Evolutionary conservation across 2,888 invertebrate species (phyloP), one percentile per base, ranked within the genome.

Genomic region (Ornithoptera priamus): DNA sequence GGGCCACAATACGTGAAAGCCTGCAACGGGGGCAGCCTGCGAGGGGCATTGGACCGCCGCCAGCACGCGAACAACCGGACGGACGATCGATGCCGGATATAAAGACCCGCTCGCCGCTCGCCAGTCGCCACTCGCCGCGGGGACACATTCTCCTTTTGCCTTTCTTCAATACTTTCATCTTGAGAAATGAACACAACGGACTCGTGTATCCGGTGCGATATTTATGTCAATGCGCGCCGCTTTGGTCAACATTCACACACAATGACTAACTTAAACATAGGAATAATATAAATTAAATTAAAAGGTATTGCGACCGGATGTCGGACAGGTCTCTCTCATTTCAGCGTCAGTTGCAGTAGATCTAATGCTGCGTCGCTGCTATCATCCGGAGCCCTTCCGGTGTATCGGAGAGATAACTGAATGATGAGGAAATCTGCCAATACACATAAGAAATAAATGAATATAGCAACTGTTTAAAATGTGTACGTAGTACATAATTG

Each of bases 1-100:
- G 70, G 69, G 74, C 71, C 70, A 76, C 75, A 75, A 76, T 76
- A 74, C 75, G 71, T 73, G 75, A 73, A 73, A 62, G 30, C 30
- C 30, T 24, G 24, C 24, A 24, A 24, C 2, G 63, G 66, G 68
- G 57, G 63, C 70, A 58, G 72, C 72, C 72, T 73, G 68, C 70
- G 69, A 61, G 69, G 69, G 63, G 66, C 69, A 62, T 74, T 78
- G 76, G 77, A 78, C 75, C 68, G 62, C 61, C 71, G 76, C 76
- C 77, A 76, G 76, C 64, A 68, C 69, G 69, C 62, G 63, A 65
- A 56, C 70, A 71, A 62, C 68, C 68, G 56, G 68, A 67, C 68
- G 64, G 67, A 20, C 70, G 73, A 75, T 77, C 76, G 74, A 76
- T 76, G 70, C 20, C 64, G 66, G 69, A 72, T 71, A 67, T 67